Evolutionary conservation across 2,797 vertebrate genomes (phyloP).

Genomic region (Poeciliopsis infans): DNA sequence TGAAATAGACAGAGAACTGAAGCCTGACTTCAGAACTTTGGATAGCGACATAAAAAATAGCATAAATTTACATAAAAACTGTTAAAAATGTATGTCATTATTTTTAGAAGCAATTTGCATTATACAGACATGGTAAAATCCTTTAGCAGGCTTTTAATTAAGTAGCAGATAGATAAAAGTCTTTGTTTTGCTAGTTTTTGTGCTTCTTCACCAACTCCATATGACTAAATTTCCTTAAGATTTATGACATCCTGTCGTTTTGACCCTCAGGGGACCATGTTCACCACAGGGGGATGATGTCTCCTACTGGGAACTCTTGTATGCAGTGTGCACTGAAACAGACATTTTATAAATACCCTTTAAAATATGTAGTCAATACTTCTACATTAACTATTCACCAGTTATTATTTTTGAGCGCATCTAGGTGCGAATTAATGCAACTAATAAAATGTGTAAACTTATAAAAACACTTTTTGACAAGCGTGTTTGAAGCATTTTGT

Average conservation of each 20-base stretch:
- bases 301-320: slow-evolving; percentile 30
- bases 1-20: neutral
- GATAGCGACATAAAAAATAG: neutral
- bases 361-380: neutral
- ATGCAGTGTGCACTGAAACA: slow-evolving; percentile 4
- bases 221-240: slow-evolving; percentile 24
- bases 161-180: slow-evolving; percentile 15
- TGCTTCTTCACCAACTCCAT: slow-evolving; percentile 4
- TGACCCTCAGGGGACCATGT: neutral
- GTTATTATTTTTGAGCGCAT: neutral
- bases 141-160: neutral
- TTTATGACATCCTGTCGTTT: slow-evolving; percentile 10
- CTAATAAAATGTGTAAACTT: neutral
- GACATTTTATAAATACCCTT: neutral
- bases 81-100: neutral
- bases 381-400: neutral
- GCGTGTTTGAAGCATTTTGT: neutral
- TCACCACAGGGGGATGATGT: slow-evolving; percentile 12
- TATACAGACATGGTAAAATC: neutral
- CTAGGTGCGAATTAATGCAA: neutral
- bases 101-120: neutral
- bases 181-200: neutral
- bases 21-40: slow-evolving; percentile 25
- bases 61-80: neutral
- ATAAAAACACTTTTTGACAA: neutral